A percentile compares a stretch with the other conserved stretches of the same genome.
Evolutionary conservation across 2,888 invertebrate species (phyloP).

Genomic region (Doris montereyensis): DNA sequence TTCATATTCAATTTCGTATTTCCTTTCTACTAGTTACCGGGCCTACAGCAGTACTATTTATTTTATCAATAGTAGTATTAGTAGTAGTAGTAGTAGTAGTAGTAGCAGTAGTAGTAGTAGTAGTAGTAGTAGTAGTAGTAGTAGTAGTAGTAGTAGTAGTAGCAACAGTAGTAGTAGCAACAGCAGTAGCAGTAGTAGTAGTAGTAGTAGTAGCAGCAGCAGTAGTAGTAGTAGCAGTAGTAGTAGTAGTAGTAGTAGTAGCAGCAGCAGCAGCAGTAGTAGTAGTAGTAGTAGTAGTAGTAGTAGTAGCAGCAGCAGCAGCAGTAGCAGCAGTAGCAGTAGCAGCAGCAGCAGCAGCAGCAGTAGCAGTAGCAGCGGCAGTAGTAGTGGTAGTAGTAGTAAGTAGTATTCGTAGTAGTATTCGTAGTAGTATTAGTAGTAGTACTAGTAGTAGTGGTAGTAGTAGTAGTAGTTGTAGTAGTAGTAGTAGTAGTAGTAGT

Average conservation of each 20-base stretch:
- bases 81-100: too few species aligned
- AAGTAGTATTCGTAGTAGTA: too few species aligned
- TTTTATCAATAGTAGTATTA: too few species aligned
- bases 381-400: too few species aligned
- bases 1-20: too few species aligned
- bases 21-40: too few species aligned
- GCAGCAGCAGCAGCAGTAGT: neutral
- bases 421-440: too few species aligned
- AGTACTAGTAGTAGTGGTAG: too few species aligned
- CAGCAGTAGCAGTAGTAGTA: slow-evolving; percentile 6
- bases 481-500: slow-evolving; percentile 38
- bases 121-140: slow-evolving; percentile 4
- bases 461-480: slow-evolving; percentile 14
- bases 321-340: slow-evolving; percentile 22
- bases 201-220: neutral
- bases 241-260: neutral
- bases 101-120: slow-evolving; percentile 3
- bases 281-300: neutral
- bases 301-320: slow-evolving; percentile 1
- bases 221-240: slow-evolving; percentile 1
- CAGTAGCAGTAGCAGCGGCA: slow-evolving; percentile 15
- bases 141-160: slow-evolving; percentile 16
- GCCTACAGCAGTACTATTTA: slow-evolving; percentile 8
- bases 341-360: slow-evolving; percentile 15
- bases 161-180: slow-evolving; percentile 1